phyloP scores from a whole-genome alignment of 1,140 invertebrate species.

The Ladona fulva region DNA sequence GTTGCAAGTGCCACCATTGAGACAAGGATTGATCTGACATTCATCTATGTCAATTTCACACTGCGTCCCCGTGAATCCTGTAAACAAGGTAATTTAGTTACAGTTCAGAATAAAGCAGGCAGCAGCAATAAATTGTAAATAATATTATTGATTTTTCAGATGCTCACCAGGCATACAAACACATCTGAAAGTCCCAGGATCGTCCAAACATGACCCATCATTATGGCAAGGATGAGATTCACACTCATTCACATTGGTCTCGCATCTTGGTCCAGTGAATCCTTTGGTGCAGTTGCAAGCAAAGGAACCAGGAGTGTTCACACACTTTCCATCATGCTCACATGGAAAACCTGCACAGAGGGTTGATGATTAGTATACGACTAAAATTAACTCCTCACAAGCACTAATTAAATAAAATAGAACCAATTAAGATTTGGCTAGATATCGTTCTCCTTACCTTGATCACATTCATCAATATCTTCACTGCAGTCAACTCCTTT shows the following conservation, averaged over 20 bases:
- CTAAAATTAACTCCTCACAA: too few relatives aligned
- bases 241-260: conserved; percentile 90
- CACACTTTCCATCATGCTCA: conserved; percentile 86
- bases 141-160: neutral
- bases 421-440: too few relatives aligned
- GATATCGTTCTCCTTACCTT: conserved; percentile 52
- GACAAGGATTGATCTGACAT: conserved; percentile 76
- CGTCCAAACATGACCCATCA: conserved; percentile 86
- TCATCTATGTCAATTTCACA: conserved; percentile 89
- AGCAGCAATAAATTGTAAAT: conserved; percentile 2
- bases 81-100: conserved; percentile 22
- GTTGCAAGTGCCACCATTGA: conserved; percentile 76
- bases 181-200: conserved; percentile 88
- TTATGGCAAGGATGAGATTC: conserved; percentile 90
- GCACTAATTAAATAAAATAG: too few relatives aligned
- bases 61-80: conserved; percentile 83
- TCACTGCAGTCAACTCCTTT: conserved; percentile 85
- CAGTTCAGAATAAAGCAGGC: neutral
- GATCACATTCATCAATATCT: conserved; percentile 91
- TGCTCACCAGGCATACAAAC: conserved; percentile 92
- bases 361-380: conserved; percentile 14
- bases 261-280: conserved; percentile 83
- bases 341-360: conserved; percentile 65
- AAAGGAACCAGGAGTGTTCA: conserved; percentile 90
- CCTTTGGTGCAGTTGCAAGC: conserved; percentile 86